Conservation (phyloP, 2,888 invertebrate genomes). For the Chalcosyrphus nemorum region DNA sequence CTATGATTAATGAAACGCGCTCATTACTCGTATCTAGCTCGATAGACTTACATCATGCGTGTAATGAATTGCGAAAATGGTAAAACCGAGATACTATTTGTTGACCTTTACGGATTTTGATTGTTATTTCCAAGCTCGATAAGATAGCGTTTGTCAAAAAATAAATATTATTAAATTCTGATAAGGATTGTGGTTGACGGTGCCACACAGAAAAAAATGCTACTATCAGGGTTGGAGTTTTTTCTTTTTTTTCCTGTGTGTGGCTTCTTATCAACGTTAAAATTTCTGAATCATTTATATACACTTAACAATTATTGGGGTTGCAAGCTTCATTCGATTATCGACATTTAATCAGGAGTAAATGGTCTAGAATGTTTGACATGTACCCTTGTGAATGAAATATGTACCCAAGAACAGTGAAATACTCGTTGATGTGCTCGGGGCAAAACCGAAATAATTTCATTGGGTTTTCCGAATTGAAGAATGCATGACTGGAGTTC, state of each 20-base stretch:
- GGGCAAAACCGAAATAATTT: background rate
- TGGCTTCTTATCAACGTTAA: conserved; percentile 36
- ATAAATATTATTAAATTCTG: conserved; percentile 51
- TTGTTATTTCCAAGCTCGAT: conserved; percentile 61
- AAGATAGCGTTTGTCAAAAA: conserved; percentile 65
- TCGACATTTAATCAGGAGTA: background rate
- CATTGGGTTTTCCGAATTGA: background rate
- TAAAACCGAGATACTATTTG: conserved; percentile 51
- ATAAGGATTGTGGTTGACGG: conserved; percentile 39
- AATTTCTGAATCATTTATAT: conserved; percentile 42
- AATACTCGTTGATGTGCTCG: background rate
- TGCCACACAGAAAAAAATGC: conserved; percentile 8
- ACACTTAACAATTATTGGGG: background rate
- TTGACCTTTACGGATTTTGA: conserved; percentile 58
- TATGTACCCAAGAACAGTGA: background rate
- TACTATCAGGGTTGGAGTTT: conserved; percentile 40
- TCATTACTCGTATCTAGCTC: background rate
- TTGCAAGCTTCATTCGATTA: background rate
- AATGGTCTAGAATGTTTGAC: background rate
- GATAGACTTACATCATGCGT: conserved; percentile 41
- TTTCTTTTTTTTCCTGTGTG: conserved; percentile 7
- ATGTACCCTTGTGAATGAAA: background rate
- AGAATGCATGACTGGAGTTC: background rate
- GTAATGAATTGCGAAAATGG: conserved; percentile 62
- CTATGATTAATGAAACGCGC: conserved; percentile 39